Conservation (phyloP, 2,888 invertebrate genomes). For the Chymomyza fuscimana region DNA sequence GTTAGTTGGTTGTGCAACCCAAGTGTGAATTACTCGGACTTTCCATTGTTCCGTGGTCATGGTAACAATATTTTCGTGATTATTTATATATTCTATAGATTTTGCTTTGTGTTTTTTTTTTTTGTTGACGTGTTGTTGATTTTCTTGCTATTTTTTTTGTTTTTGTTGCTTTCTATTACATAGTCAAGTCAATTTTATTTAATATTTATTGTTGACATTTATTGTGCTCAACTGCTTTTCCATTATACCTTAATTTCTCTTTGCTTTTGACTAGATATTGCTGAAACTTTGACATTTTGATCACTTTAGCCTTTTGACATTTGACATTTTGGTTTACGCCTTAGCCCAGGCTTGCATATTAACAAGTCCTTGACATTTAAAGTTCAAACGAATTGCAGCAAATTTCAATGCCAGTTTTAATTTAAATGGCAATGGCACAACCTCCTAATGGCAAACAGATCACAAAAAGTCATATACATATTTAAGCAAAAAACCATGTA, state of each 20-base stretch:
- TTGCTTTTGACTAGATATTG: neutral
- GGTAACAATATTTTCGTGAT: conserved; percentile 28
- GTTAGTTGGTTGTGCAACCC: no score
- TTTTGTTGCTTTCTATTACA: neutral
- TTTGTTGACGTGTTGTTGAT: conserved; percentile 19
- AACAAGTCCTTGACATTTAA: conserved; percentile 54
- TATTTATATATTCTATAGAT: conserved; percentile 25
- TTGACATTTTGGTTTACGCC: conserved; percentile 1
- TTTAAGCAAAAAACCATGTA: neutral
- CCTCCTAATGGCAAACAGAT: neutral
- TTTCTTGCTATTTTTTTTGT: neutral
- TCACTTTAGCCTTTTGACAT: conserved; percentile 29
- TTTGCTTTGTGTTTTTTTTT: conserved; percentile 21
- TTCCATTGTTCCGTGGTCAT: conserved; percentile 21
- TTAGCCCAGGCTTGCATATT: no score
- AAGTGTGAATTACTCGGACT: no score
- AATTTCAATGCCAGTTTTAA: conserved; percentile 12
- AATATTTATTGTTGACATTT: conserved; percentile 35
- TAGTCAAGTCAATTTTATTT: conserved; percentile 33
- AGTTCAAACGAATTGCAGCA: conserved; percentile 5
- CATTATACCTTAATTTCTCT: conserved; percentile 16
- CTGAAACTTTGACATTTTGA: conserved; percentile 48
- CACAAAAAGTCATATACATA: neutral
- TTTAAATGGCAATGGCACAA: neutral
- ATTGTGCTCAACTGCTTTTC: conserved; percentile 17